Conservation (phyloP, 2,113 vertebrate species). For the Vulpes vulpes region DNA sequence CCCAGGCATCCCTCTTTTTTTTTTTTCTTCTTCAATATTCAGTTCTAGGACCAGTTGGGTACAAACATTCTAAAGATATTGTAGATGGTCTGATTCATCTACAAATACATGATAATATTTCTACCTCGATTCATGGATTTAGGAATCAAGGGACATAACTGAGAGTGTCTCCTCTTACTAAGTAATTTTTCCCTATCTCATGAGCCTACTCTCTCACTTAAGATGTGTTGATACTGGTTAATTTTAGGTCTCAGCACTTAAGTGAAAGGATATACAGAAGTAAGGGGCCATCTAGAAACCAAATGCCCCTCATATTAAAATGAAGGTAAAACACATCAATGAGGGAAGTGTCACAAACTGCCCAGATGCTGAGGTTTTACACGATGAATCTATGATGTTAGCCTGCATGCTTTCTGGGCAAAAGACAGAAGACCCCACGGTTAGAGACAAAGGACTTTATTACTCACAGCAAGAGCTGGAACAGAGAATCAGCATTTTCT, state of each 20-base stretch:
- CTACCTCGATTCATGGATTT: background rate
- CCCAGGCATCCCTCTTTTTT: background rate
- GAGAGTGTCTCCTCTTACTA: background rate
- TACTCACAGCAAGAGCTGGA: background rate
- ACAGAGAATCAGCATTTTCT: background rate
- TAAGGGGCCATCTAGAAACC: background rate
- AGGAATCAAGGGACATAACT: background rate
- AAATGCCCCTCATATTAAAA: background rate
- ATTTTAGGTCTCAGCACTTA: background rate
- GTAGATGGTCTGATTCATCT: background rate
- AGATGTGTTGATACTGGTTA: background rate
- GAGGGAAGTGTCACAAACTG: background rate
- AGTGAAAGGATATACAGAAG: background rate
- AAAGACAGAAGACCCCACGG: background rate
- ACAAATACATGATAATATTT: background rate
- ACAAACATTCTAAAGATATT: background rate
- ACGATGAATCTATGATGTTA: background rate
- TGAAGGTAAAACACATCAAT: background rate
- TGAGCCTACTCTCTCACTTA: background rate
- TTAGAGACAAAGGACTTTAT: constrained; percentile 35
- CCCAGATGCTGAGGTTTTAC: background rate
- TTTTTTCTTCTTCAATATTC: background rate
- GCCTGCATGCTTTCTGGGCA: background rate
- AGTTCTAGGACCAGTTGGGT: background rate
- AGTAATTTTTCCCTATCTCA: background rate